phyloP scores from a whole-genome alignment of 2,113 vertebrate species.

The Chrysochloris asiatica region DNA sequence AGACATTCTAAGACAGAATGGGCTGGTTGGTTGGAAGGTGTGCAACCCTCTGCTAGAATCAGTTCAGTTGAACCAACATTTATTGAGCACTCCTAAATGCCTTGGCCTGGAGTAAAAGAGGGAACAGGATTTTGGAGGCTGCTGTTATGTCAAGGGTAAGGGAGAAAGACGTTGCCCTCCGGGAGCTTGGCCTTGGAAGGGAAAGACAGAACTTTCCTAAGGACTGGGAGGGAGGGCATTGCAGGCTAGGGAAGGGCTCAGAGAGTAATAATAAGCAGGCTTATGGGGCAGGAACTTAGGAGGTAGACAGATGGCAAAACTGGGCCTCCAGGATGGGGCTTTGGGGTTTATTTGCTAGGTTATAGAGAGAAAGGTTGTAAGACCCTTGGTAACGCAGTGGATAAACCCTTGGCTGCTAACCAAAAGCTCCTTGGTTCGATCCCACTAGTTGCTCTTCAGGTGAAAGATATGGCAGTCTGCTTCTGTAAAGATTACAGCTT shows the following conservation, averaged over 20 bases:
- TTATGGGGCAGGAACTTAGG: neutral
- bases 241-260: neutral
- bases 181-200: fast-evolving
- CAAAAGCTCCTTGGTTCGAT: neutral
- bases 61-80: neutral
- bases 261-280: neutral
- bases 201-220: neutral
- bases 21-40: neutral
- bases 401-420: neutral
- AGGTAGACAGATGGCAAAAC: fast-evolving
- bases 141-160: slow-evolving; percentile 8
- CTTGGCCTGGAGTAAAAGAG: neutral
- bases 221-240: neutral
- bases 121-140: neutral
- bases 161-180: neutral
- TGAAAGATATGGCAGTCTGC: neutral
- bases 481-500: neutral
- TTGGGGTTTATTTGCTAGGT: neutral
- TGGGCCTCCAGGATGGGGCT: neutral
- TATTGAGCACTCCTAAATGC: neutral
- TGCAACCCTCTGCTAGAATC: neutral
- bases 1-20: slow-evolving; percentile 52
- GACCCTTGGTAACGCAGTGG: neutral
- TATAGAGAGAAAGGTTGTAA: neutral
- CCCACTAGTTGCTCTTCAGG: neutral